Percentiles rank a stretch among this genome's conserved stretches.
These are phyloP conservation scores for Drosophila quinaria DNA, from an alignment of 2,888 invertebrate genomes.

Conservation along the genomic window DNA sequence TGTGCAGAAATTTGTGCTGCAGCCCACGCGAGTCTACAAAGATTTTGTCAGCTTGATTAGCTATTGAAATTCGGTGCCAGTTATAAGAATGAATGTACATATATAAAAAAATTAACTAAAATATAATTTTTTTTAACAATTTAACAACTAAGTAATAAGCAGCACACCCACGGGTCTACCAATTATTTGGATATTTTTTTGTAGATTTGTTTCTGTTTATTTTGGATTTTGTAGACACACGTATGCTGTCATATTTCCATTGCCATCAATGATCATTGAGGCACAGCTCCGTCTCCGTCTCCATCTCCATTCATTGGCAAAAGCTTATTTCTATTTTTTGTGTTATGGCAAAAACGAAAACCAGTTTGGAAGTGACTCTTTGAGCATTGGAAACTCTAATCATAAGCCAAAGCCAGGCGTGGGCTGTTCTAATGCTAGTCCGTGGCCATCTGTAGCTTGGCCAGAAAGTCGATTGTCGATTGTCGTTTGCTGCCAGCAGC, in stretches of 20 bases:
- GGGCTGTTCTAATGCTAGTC: conserved; percentile 58
- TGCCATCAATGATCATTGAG: conserved; percentile 40
- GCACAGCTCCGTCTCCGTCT: conserved; percentile 27
- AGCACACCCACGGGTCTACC: conserved; percentile 56
- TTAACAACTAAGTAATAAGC: conserved; percentile 65
- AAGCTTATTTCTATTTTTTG: conserved; percentile 9
- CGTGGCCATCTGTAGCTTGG: conserved; percentile 44
- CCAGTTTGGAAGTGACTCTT: conserved; percentile 58
- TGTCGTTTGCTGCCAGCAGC: conserved; percentile 34
- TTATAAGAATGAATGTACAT: conserved; percentile 13
- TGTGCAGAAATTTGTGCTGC: conserved; percentile 19
- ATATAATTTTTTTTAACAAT: conserved; percentile 39
- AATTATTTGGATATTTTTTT: conserved; percentile 29
- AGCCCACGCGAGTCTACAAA: conserved; percentile 30
- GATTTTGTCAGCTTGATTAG: conserved; percentile 46
- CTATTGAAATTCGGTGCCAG: conserved; percentile 53
- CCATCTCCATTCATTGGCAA: conserved; percentile 38
- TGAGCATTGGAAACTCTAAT: conserved; percentile 47
- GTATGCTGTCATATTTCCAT: conserved; percentile 72
- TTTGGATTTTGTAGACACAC: conserved; percentile 57
- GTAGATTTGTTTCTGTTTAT: conserved; percentile 14
- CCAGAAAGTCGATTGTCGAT: conserved; percentile 41
- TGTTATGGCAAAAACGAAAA: conserved; percentile 33
- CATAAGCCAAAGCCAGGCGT: conserved; percentile 66
- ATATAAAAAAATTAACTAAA: conserved; percentile 7